These are phyloP conservation scores for Sebastes vulpes DNA, from an alignment of 2,797 vertebrate species.

Conservation along the genomic window DNA sequence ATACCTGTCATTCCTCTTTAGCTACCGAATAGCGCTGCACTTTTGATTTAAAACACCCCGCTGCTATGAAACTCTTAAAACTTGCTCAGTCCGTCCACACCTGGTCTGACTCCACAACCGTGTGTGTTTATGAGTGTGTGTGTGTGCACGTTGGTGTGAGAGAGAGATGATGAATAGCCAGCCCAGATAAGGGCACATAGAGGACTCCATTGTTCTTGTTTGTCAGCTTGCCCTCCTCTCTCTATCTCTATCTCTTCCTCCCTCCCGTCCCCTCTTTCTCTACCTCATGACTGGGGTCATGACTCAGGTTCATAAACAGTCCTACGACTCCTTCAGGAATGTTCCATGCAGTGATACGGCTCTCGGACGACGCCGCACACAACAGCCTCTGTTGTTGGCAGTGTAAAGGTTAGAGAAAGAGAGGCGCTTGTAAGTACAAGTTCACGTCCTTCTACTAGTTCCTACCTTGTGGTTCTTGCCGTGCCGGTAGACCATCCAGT, in stretches of 20 bases:
- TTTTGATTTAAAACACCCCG: accelerated
- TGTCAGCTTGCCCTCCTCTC: slow-evolving; percentile 60
- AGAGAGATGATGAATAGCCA: slow-evolving; percentile 67
- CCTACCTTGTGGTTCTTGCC: slow-evolving; percentile 98
- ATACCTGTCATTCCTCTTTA: no score
- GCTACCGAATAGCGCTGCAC: no score
- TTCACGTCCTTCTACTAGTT: background rate
- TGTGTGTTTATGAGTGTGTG: slow-evolving; percentile 36
- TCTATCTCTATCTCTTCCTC: slow-evolving; percentile 43
- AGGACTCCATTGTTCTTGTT: slow-evolving; percentile 80
- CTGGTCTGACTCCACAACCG: slow-evolving; percentile 34
- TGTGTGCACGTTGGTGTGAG: background rate
- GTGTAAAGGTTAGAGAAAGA: slow-evolving; percentile 5
- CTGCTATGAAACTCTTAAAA: background rate
- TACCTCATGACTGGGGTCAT: slow-evolving; percentile 60
- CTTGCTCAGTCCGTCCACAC: background rate
- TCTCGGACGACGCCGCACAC: background rate
- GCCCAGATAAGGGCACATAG: slow-evolving; percentile 78
- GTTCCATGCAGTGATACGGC: slow-evolving; percentile 1
- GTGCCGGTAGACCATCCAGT: slow-evolving; percentile 98
- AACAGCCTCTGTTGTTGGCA: background rate
- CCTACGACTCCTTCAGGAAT: slow-evolving; percentile 36
- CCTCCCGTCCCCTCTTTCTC: slow-evolving; percentile 17
- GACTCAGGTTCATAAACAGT: slow-evolving; percentile 48
- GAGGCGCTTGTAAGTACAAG: background rate